Evolutionary conservation across 2,888 invertebrate genomes (phyloP).

Genomic region (Harpagoxenus sublaevis): DNA sequence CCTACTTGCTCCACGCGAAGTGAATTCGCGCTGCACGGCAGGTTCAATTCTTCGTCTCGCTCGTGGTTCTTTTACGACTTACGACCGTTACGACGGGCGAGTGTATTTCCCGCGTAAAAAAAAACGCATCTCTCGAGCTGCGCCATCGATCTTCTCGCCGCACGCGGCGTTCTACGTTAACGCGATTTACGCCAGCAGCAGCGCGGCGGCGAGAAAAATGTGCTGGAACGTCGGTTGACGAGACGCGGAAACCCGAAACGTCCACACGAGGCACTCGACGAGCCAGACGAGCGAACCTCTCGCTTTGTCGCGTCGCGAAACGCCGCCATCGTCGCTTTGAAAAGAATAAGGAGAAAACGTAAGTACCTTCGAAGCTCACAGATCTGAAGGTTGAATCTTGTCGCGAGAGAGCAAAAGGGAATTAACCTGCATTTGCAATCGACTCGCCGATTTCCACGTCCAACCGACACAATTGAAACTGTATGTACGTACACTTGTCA

Average conservation of each 20-base stretch:
- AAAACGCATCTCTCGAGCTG: background rate
- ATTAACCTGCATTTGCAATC: too few relatives aligned
- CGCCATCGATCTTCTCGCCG: background rate
- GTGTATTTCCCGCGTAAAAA: background rate
- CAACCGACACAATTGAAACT: background rate
- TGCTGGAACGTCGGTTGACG: background rate
- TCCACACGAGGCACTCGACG: background rate
- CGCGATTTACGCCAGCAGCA: background rate
- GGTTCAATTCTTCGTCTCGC: background rate
- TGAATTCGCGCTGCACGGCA: background rate
- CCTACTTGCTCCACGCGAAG: background rate
- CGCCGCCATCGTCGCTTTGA: background rate
- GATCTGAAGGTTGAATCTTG: background rate
- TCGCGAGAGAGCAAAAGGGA: background rate
- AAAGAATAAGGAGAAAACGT: too few relatives aligned
- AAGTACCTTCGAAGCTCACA: background rate
- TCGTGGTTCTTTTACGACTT: background rate
- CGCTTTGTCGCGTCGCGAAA: background rate
- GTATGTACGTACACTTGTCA: background rate
- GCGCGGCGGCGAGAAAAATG: constrained; percentile 9
- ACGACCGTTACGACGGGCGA: background rate
- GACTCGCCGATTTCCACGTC: too few relatives aligned
- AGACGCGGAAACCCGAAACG: background rate
- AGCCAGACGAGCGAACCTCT: background rate
- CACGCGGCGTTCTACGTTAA: background rate